These are phyloP conservation scores for Drosophila teissieri DNA, from an alignment of 1,140 invertebrate genomes.

Conservation along the genomic window DNA sequence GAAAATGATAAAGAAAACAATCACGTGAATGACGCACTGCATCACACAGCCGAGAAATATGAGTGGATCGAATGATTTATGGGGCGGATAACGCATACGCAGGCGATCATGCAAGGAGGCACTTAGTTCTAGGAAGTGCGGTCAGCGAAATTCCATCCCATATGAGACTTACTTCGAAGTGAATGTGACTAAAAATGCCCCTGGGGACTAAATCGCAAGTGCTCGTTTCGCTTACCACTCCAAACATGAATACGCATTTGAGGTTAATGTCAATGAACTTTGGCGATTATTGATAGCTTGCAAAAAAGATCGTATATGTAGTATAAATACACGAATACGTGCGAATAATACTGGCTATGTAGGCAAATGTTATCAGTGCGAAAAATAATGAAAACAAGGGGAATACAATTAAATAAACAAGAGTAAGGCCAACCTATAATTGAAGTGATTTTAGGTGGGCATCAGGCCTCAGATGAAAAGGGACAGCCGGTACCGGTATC, in stretches of 20 bases:
- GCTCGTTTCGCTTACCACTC: too few species aligned
- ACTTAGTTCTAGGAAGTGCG: conserved; percentile 13
- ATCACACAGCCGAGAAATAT: conserved; percentile 31
- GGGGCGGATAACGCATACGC: conserved; percentile 3
- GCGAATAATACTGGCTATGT: conserved; percentile 9
- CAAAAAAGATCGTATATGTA: conserved; percentile 32
- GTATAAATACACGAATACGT: conserved; percentile 12
- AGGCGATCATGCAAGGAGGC: conserved; percentile 5
- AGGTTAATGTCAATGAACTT: conserved; percentile 57
- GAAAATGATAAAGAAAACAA: conserved; percentile 52
- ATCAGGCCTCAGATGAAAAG: not conserved
- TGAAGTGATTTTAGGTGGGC: not conserved
- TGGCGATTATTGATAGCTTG: conserved; percentile 51
- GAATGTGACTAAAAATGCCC: too few species aligned
- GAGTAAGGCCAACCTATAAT: not conserved
- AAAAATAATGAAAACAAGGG: conserved; percentile 13
- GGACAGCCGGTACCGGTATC: conserved; percentile 21
- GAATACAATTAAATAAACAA: not conserved
- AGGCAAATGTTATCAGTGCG: conserved; percentile 50
- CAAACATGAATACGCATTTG: not conserved
- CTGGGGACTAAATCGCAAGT: too few species aligned
- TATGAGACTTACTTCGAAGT: too few species aligned
- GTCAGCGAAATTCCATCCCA: not conserved
- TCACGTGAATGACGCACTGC: conserved; percentile 72
- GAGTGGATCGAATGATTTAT: conserved; percentile 53